Percentiles rank a stretch among this genome's conserved stretches.
phyloP scores from a whole-genome alignment of 2,797 vertebrate genomes.

The Neostethus bicornis region DNA sequence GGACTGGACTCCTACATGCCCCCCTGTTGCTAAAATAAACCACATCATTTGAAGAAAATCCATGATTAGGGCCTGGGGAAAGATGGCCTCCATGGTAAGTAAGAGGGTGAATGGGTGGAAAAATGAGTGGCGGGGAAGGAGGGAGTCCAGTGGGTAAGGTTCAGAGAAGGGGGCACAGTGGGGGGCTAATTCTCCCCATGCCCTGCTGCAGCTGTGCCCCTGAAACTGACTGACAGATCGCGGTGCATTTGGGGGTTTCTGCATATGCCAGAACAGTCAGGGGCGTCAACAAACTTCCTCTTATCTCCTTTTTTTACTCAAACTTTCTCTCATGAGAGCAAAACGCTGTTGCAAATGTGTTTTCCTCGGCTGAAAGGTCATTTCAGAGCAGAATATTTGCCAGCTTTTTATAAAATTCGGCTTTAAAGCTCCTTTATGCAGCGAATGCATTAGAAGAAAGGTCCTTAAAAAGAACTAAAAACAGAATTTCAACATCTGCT shows the following conservation, averaged over 20 bases:
- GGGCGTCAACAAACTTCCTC: slow-evolving; percentile 62
- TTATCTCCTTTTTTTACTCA: slow-evolving; percentile 51
- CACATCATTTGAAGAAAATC: slow-evolving; percentile 90
- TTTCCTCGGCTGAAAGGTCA: slow-evolving; percentile 21
- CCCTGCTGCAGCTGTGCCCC: slow-evolving; percentile 94
- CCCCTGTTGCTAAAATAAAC: slow-evolving; percentile 86
- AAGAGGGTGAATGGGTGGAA: slow-evolving; percentile 75
- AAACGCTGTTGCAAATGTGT: neutral
- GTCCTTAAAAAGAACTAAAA: neutral
- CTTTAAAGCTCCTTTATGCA: neutral
- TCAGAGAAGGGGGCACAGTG: slow-evolving; percentile 83
- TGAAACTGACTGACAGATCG: slow-evolving; percentile 90
- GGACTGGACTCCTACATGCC: slow-evolving; percentile 59
- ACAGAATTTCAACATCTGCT: neutral
- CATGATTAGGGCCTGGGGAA: slow-evolving; percentile 90
- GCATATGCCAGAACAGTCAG: slow-evolving; percentile 87
- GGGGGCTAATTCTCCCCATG: slow-evolving; percentile 96
- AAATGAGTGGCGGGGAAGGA: slow-evolving; percentile 77
- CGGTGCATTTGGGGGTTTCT: slow-evolving; percentile 71
- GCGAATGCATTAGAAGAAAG: neutral
- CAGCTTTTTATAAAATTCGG: neutral
- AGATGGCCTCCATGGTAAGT: slow-evolving; percentile 78
- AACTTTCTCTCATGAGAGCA: slow-evolving; percentile 42
- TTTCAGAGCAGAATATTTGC: slow-evolving; percentile 2
- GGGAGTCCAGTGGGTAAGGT: slow-evolving; percentile 74